A percentile compares a stretch with the other conserved stretches of the same genome.
These are phyloP conservation scores for Pycnomerus fuliginosus DNA, from an alignment of 2,888 invertebrate genomes.

Conservation along the genomic window DNA sequence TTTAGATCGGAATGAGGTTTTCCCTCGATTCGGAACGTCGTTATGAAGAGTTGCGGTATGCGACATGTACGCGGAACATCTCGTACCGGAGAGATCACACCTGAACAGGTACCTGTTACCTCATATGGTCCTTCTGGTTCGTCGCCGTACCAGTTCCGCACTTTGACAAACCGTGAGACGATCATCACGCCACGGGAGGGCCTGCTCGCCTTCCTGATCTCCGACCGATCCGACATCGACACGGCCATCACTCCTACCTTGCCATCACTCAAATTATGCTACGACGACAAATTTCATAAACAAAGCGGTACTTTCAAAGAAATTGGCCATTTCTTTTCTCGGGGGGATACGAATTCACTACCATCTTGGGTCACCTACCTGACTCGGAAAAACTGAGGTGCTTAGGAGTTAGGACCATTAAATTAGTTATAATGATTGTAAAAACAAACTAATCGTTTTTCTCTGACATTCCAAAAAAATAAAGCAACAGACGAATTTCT, in stretches of 20 bases:
- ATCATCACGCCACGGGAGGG: constrained; percentile 19
- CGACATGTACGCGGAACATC: constrained; percentile 27
- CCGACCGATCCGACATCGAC: constrained; percentile 17
- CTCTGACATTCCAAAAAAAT: too few species aligned
- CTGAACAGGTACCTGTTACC: constrained; percentile 24
- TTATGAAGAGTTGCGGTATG: constrained; percentile 21
- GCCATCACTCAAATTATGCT: constrained; percentile 9
- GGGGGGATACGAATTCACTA: not conserved
- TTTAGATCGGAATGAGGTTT: constrained; percentile 25
- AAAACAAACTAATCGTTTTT: too few species aligned
- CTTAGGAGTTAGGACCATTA: too few species aligned
- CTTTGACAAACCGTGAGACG: constrained; percentile 26
- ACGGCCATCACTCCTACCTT: constrained; percentile 12
- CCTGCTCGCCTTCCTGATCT: constrained; percentile 20
- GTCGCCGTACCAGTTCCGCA: constrained; percentile 20
- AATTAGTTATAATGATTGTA: too few species aligned
- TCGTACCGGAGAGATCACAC: constrained; percentile 25
- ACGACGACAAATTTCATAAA: constrained; percentile 7
- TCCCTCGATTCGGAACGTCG: constrained; percentile 16
- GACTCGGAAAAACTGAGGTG: too few species aligned
- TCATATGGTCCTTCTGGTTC: constrained; percentile 25
- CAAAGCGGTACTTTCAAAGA: not conserved
- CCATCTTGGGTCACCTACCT: not conserved
- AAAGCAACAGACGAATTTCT: too few species aligned
- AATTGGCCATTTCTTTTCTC: not conserved